Conservation (phyloP, 35 echinoderm and acorn worm species). For the Stichopus chloronotus region DNA sequence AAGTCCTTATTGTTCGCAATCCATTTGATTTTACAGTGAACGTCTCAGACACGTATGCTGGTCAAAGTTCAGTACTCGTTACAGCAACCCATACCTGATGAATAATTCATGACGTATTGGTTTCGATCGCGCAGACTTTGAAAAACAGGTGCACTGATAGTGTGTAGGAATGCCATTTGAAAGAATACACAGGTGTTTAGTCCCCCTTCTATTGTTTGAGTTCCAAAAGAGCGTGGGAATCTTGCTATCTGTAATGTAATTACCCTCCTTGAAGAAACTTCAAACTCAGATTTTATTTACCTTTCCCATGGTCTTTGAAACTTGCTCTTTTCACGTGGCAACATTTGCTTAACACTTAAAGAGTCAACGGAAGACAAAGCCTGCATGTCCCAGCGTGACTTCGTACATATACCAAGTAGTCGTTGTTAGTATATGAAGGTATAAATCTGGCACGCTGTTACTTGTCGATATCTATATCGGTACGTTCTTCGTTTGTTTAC, state of each 20-base stretch:
- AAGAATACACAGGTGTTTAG: conserved; percentile 60
- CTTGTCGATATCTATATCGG: no score
- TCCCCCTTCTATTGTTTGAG: conserved; percentile 47
- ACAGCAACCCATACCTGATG: conserved; percentile 13
- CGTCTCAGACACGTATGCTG: neutral
- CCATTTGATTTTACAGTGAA: no score
- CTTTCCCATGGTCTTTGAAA: conserved; percentile 56
- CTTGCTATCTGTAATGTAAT: conserved; percentile 39
- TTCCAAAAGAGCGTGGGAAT: conserved; percentile 35
- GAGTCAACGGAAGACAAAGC: conserved; percentile 48
- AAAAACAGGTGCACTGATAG: conserved; percentile 54
- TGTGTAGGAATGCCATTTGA: conserved; percentile 60
- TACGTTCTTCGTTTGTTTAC: conserved; percentile 12
- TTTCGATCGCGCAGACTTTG: neutral
- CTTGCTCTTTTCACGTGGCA: conserved; percentile 40
- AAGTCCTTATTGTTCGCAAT: no score
- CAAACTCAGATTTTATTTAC: conserved; percentile 40
- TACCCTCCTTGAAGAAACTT: conserved; percentile 47
- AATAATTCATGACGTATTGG: conserved; percentile 43
- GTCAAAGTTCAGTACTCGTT: neutral
- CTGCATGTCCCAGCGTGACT: conserved; percentile 20
- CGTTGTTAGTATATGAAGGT: no score
- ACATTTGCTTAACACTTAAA: conserved; percentile 53
- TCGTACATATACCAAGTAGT: neutral
- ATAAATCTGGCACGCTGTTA: no score